Conservation (phyloP, 2,888 invertebrate species). For the Nemotelus pantherinus region DNA sequence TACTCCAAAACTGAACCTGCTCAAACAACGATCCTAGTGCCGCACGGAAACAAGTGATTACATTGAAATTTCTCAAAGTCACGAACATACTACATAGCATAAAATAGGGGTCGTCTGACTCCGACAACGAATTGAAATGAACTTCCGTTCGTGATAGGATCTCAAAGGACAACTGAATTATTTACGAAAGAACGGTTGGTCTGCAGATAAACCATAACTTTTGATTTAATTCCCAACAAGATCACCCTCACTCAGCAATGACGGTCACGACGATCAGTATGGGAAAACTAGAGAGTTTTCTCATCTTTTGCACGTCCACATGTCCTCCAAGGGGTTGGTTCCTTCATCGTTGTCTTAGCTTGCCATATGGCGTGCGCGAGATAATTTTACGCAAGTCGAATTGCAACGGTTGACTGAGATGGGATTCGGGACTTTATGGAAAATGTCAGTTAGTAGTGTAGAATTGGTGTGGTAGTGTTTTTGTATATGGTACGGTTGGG, state of each 20-base stretch:
- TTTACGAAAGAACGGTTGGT: slow-evolving; percentile 4
- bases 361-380: slow-evolving; percentile 22
- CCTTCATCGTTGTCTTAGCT: neutral
- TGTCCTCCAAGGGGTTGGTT: neutral
- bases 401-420: slow-evolving; percentile 41
- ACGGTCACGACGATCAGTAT: neutral
- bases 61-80: slow-evolving; percentile 11
- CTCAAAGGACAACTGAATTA: neutral
- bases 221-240: slow-evolving; percentile 14
- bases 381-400: neutral
- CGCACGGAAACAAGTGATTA: neutral
- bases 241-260: slow-evolving; percentile 2
- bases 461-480: neutral
- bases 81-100: slow-evolving; percentile 7
- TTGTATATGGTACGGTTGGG: slow-evolving; percentile 2
- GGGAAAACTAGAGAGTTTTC: neutral
- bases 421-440: slow-evolving; percentile 33
- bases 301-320: slow-evolving; percentile 8
- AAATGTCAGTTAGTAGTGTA: slow-evolving; percentile 13
- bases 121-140: neutral
- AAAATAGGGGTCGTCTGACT: slow-evolving; percentile 9
- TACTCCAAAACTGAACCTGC: no score
- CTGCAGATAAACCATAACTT: slow-evolving; percentile 15
- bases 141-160: slow-evolving; percentile 31
- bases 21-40: neutral